Percentiles rank a stretch among this genome's conserved stretches.
These are phyloP conservation scores for Cinara cedri DNA, from an alignment of 2,888 invertebrate genomes.

Conservation along the genomic window DNA sequence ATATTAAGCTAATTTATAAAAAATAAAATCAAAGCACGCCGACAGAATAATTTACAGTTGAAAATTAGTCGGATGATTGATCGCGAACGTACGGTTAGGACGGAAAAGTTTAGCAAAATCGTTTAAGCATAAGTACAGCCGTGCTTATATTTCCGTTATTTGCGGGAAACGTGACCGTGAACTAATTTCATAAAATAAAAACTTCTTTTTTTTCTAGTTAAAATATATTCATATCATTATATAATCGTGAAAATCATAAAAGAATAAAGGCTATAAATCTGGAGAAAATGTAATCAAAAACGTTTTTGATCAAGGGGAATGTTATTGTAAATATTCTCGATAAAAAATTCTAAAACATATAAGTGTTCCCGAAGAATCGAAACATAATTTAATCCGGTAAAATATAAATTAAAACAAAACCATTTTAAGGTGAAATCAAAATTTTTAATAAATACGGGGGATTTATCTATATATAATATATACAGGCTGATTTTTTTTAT, in stretches of 20 bases:
- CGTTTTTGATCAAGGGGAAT: no score
- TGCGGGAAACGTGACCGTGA: neutral
- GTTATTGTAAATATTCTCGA: no score
- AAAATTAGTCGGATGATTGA: slow-evolving; percentile 48
- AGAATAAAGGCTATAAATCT: no score
- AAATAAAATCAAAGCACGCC: neutral
- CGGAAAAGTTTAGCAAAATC: slow-evolving; percentile 30
- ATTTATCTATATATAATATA: no score
- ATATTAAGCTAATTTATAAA: neutral
- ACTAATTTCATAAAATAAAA: slow-evolving; percentile 15
- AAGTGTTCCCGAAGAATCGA: no score
- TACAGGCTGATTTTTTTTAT: no score
- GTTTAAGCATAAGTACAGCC: slow-evolving; percentile 28
- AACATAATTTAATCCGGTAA: no score
- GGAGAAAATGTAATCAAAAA: no score
- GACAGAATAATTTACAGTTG: slow-evolving; percentile 21
- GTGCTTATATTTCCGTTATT: slow-evolving; percentile 36
- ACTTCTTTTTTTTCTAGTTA: neutral
- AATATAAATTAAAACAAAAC: no score
- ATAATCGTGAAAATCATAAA: neutral
- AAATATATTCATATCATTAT: neutral
- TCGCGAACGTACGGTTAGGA: slow-evolving; percentile 32
- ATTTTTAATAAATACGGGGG: no score
- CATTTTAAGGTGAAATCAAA: no score
- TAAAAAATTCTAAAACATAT: no score